Base-by-base conservation (phyloP, 2,888 invertebrate genomes). In the Lordiphosa andalusiaca region DNA sequence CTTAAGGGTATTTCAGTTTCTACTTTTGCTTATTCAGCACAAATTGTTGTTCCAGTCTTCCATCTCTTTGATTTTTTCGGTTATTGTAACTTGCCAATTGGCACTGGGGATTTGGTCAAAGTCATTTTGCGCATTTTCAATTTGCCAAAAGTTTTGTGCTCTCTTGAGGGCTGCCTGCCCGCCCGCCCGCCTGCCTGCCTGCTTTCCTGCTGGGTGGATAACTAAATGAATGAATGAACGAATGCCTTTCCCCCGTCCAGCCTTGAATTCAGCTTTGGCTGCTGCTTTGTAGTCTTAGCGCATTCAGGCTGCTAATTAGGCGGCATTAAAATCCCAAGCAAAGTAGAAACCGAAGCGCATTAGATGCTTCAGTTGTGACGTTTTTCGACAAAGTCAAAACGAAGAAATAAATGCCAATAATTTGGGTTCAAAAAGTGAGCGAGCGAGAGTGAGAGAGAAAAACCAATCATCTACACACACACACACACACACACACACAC, bases 331-430 rank as follows among this genome's bases (percentile, higher is more conserved):
- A 82, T 77, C 66, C 44, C 33, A 44, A 66, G 54, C 51, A 66
- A 66, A 66, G 39, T 49, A 62, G 48, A n/a, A 67, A 51, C 39
- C 21, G 41, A 77, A 77, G 77, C 77, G 80, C 83, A 77, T 77
- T 77, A 77, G 80, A 74, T 71, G 77, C 75, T 78, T 77, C 84
- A 78, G 63, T 78, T 76, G 75, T 70, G 71, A 58, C 54, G 67
- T 36, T 66, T 40, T 52, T 40, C 37, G 44, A 58, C 71, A 58
- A 73, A 70, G 73, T 84, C 84, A 84, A 84, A 77, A 77, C 84
- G 77, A 84, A 67, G 73, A 73, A 77, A 84, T 77, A 80, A 80
- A 84, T 84, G 78, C 81, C 78, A 80, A 80, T 80, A 80, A 80
- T 85, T 84, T 83, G 81, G 83, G 78, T 78, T 72, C 71, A 56